A percentile compares a stretch with the other conserved stretches of the same genome.
phyloP scores from a whole-genome alignment of 2,113 vertebrate genomes.

The Prochilodus magdalenae region DNA sequence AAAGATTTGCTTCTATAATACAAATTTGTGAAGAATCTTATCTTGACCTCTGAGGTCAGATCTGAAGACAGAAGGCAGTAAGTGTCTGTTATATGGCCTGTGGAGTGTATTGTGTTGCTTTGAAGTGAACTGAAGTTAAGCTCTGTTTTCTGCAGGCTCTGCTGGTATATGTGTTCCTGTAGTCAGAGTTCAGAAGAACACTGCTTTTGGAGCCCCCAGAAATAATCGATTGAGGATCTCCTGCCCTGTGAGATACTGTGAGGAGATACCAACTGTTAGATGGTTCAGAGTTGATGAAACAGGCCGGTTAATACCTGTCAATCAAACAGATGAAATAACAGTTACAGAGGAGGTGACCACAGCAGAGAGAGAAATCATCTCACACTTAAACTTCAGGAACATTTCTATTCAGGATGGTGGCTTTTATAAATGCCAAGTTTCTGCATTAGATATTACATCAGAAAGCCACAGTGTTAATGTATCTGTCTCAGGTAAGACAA shows the following conservation, averaged over 20 bases:
- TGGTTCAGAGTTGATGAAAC: constrained; percentile 21
- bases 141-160: not conserved
- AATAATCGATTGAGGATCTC: not conserved
- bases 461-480: constrained; percentile 32
- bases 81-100: too few species aligned
- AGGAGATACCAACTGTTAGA: not conserved
- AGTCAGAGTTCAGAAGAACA: constrained; percentile 31
- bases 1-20: too few species aligned
- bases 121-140: too few species aligned
- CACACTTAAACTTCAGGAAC: constrained; percentile 10
- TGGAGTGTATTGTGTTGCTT: too few species aligned
- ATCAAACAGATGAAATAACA: not conserved
- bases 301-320: not conserved
- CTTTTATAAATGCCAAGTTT: not conserved
- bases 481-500: constrained; percentile 8
- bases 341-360: not conserved
- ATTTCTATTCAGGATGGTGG: not conserved
- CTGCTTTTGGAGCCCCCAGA: not conserved
- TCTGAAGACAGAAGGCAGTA: too few species aligned
- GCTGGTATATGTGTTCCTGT: not conserved
- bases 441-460: not conserved
- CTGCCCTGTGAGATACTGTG: constrained; percentile 24
- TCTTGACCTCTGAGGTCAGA: too few species aligned
- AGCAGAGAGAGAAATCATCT: not conserved
- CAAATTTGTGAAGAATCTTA: too few species aligned